Evolutionary conservation across 2,888 invertebrate genomes (phyloP).

Genomic region (Atethmia centrago): DNA sequence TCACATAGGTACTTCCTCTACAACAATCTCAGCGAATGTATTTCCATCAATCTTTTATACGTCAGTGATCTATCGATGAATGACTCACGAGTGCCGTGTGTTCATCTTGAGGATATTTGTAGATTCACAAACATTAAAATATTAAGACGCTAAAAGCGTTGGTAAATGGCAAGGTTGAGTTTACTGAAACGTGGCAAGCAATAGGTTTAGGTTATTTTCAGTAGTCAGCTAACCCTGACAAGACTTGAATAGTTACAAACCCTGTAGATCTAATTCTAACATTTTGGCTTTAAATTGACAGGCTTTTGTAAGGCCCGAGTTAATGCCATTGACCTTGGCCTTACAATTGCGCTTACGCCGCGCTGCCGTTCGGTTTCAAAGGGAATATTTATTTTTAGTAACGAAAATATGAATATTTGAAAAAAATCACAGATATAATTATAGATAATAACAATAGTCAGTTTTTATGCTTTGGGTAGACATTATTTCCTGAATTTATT

Average conservation of each 20-base stretch:
- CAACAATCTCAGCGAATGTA: neutral
- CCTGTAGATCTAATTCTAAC: neutral
- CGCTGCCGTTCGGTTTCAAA: too few species aligned
- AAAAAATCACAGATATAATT: too few species aligned
- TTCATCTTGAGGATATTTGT: slow-evolving; percentile 6
- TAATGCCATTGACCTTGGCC: too few species aligned
- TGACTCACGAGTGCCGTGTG: slow-evolving; percentile 11
- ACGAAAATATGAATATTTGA: too few species aligned
- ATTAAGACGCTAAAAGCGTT: neutral
- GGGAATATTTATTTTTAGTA: too few species aligned
- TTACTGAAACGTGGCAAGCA: slow-evolving; percentile 1
- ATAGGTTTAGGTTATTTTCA: slow-evolving; percentile 9
- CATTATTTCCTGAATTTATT: too few species aligned
- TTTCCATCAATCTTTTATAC: slow-evolving; percentile 46
- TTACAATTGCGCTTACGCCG: too few species aligned
- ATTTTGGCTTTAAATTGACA: neutral
- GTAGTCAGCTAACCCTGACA: neutral
- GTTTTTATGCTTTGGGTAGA: too few species aligned
- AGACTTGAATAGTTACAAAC: neutral
- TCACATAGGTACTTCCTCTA: neutral
- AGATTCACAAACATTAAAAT: neutral
- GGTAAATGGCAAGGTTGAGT: neutral
- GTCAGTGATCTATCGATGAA: slow-evolving; percentile 50
- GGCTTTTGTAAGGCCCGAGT: too few species aligned
- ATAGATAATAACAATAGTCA: too few species aligned